Evolutionary conservation across 2,113 vertebrate species (phyloP).

Genomic region (Desmodus rotundus): DNA sequence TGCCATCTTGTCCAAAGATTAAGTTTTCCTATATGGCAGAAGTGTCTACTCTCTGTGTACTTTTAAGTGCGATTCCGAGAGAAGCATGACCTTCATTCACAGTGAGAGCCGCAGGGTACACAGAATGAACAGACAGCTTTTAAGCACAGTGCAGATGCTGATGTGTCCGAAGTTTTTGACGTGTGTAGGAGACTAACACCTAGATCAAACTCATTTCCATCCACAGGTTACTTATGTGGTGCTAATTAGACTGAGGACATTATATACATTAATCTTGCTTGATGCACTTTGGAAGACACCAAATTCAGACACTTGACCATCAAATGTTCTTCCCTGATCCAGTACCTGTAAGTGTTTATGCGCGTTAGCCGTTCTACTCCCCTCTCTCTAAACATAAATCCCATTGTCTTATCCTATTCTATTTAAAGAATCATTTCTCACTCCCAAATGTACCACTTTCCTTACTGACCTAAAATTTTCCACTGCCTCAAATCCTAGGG

Average conservation of each 20-base stretch:
- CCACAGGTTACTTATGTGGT: neutral
- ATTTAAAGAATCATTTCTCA: neutral
- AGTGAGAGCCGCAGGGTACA: neutral
- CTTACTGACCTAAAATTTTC: neutral
- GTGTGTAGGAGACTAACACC: neutral
- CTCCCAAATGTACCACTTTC: neutral
- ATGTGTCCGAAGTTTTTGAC: neutral
- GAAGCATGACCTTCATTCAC: neutral
- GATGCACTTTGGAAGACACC: neutral
- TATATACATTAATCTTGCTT: neutral
- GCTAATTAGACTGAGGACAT: neutral
- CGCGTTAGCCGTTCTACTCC: neutral
- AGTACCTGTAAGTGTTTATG: neutral
- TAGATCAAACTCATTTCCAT: neutral
- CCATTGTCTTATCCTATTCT: neutral
- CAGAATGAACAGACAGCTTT: neutral
- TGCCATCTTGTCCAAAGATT: neutral
- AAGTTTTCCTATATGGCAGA: neutral
- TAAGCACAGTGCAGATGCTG: neutral
- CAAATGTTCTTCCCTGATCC: neutral
- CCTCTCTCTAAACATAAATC: neutral
- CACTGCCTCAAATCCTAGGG: neutral
- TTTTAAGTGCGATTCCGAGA: neutral
- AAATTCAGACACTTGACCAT: neutral
- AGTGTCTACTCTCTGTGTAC: neutral